Base-by-base conservation (phyloP, 2,888 invertebrate genomes). In the Agrochola circellaris region DNA sequence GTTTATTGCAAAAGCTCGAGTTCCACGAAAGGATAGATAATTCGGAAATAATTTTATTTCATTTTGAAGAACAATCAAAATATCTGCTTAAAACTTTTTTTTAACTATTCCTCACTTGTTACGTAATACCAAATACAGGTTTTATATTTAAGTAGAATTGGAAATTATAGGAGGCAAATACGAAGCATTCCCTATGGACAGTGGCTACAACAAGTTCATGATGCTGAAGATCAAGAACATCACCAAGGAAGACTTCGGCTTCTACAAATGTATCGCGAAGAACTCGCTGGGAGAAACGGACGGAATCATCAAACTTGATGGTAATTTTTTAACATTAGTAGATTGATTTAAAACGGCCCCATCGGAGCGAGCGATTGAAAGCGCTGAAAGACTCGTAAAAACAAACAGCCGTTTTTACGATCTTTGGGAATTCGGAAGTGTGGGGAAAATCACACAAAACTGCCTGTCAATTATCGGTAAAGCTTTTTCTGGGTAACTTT, bases 181-280 rank as follows among this genome's bases (percentile, higher is more conserved):
- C 95, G 99, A 99, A 95, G 98, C 98, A 84, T 98, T 98, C 90
- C 98, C 98, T 70, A 98, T 98, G 95, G 98, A 99, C 97, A 98
- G 97, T 94, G 98, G 98, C 90, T 99, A 99, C 97, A 99, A 98
- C 95, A 98, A 98, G 94, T 98, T 98, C 96, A 99, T 99, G 99
- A 98, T 98, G 97, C 97, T 99, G 91, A 99, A 98, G 97, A 99
- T 99, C 91, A 97, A 98, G 83, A 98, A 98, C 92, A 98, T 99
- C 83, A 98, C 98, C 71, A 97, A 97, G 87, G 97, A 97, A 87
- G 99, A 99, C 96, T 99, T 98, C 92, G 99, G 99, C 77, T 98
- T 98, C 87, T 99, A 99, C 97, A 98, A 98, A 95, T 99, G 99
- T 94, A 98, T 99, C 84, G 99, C 99, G 71, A 99, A 99, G 96